A percentile compares a stretch with the other conserved stretches of the same genome.
Conservation (phyloP, 2,797 vertebrate genomes). For the Chloroceryle amazona region DNA sequence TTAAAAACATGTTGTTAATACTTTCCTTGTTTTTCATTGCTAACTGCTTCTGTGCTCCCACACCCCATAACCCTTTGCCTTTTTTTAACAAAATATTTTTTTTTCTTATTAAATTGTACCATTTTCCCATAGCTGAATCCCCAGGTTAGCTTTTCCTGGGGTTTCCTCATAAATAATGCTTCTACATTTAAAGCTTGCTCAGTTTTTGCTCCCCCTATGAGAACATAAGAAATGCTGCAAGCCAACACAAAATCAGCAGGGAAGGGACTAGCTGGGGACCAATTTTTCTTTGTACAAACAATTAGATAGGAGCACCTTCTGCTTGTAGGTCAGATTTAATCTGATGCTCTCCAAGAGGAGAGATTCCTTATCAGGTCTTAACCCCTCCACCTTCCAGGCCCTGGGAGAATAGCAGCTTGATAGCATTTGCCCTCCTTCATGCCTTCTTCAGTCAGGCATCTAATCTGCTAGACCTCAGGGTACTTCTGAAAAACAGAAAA, state of each 20-base stretch:
- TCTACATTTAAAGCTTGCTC: not conserved
- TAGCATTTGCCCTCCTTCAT: not conserved
- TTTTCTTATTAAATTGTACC: not conserved
- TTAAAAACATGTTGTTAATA: not conserved
- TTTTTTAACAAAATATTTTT: not conserved
- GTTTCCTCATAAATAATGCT: not conserved
- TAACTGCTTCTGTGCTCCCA: not conserved
- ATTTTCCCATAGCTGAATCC: not conserved
- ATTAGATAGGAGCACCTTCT: not conserved
- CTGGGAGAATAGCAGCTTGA: not conserved
- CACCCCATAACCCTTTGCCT: not conserved
- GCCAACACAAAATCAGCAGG: not conserved
- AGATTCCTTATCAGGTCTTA: not conserved
- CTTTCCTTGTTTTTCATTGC: constrained; percentile 12
- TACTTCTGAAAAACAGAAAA: not conserved
- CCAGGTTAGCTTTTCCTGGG: not conserved
- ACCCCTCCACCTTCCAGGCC: constrained; percentile 13
- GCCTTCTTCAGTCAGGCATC: not conserved
- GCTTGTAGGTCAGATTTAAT: constrained; percentile 64
- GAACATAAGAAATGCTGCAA: not conserved
- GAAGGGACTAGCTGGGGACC: not conserved
- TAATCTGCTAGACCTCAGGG: not conserved
- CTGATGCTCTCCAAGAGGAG: not conserved
- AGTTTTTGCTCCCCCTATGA: not conserved
- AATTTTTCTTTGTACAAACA: not conserved